Percentiles rank a stretch among this genome's conserved stretches.
Conservation (phyloP, 2,888 invertebrate species). For the Meliscaeva auricollis region DNA sequence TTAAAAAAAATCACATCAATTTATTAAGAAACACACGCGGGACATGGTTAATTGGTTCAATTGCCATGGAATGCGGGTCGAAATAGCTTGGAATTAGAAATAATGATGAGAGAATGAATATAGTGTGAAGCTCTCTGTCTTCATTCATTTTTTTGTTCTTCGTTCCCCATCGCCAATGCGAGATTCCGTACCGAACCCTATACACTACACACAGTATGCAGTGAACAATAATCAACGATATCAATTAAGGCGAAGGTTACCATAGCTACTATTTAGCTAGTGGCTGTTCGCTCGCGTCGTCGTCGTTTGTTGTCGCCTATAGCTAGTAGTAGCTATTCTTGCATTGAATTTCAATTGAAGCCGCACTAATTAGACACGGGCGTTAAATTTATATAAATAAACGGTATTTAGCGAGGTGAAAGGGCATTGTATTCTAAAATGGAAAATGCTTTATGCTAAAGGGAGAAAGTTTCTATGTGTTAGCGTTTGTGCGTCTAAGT, state of each 20-base stretch:
- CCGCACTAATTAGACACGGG: conserved; percentile 52
- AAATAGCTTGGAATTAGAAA: conserved; percentile 33
- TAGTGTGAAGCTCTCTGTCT: conserved; percentile 10
- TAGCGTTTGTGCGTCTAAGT: neutral
- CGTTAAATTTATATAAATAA: conserved; percentile 64
- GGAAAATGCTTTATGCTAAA: conserved; percentile 34
- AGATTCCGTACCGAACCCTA: conserved; percentile 3
- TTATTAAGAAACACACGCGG: conserved; percentile 10
- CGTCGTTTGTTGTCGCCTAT: no score
- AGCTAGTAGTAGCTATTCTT: conserved; percentile 31
- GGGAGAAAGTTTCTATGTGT: conserved; percentile 49
- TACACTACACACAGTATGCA: conserved; percentile 23
- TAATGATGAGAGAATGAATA: conserved; percentile 1
- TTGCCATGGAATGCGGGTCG: conserved; percentile 60
- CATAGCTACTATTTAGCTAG: conserved; percentile 12
- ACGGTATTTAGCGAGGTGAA: conserved; percentile 39
- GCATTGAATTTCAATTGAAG: conserved; percentile 66
- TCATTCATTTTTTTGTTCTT: neutral
- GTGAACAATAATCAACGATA: conserved; percentile 43
- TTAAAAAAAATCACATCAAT: conserved; percentile 44
- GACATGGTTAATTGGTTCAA: conserved; percentile 52
- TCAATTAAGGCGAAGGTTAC: conserved; percentile 71
- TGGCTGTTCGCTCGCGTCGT: neutral
- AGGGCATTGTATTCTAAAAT: conserved; percentile 34
- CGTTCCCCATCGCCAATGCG: neutral